A percentile compares a stretch with the other conserved stretches of the same genome.
These are phyloP conservation scores for Dasyornis broadbenti DNA, from an alignment of 2,113 vertebrate genomes.

Conservation along the genomic window DNA sequence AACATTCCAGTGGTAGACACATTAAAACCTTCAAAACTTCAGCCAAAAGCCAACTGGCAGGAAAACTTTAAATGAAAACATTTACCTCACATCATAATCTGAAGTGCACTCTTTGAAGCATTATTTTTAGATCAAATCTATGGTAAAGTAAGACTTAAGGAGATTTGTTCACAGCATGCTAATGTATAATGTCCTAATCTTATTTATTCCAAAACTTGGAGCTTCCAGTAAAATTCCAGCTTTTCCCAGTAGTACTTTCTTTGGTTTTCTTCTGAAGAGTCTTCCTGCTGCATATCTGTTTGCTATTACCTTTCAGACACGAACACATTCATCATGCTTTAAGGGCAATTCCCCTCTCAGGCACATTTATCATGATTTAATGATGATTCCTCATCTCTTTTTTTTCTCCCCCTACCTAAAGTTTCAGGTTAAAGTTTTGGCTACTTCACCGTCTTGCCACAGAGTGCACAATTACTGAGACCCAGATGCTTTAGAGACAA, in stretches of 20 bases:
- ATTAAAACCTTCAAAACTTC: background rate
- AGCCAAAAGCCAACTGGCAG: background rate
- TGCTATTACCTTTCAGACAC: background rate
- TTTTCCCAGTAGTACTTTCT: background rate
- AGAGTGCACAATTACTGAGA: background rate
- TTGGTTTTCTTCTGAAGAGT: background rate
- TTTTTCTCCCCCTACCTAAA: background rate
- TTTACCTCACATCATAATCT: background rate
- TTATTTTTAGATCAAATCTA: background rate
- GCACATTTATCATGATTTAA: background rate
- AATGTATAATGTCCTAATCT: background rate
- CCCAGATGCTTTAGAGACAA: background rate
- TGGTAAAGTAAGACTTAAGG: background rate
- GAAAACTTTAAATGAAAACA: background rate
- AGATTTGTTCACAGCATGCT: background rate
- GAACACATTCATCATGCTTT: background rate
- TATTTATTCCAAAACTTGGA: background rate
- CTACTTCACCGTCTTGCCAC: background rate
- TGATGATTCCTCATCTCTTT: background rate
- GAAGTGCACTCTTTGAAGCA: background rate
- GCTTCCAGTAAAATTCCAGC: background rate
- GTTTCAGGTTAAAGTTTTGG: background rate
- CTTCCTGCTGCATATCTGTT: background rate
- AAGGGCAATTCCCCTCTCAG: rapidly evolving
- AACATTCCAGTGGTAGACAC: background rate